Evolutionary conservation across 2,888 invertebrate species (phyloP).

Genomic region (Philereme transversata): DNA sequence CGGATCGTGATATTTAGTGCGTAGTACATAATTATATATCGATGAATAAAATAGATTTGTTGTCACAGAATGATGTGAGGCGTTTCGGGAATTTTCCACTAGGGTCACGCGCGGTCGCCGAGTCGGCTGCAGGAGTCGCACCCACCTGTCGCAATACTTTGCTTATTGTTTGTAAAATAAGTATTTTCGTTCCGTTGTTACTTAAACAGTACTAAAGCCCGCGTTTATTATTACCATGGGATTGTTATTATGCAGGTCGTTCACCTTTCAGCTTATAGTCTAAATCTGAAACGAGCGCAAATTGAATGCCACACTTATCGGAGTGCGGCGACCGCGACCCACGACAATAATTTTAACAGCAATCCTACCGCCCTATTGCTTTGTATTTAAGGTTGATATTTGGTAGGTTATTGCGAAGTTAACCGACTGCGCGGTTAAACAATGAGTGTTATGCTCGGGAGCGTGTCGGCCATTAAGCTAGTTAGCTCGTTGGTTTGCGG

Average conservation of each 20-base stretch:
- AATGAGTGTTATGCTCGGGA: background rate
- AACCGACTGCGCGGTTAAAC: background rate
- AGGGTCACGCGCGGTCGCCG: no score
- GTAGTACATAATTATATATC: no score
- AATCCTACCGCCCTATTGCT: background rate
- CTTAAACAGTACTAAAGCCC: background rate
- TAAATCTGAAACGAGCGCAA: conserved; percentile 7
- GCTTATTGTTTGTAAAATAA: no score
- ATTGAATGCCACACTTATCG: conserved; percentile 10
- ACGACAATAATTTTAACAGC: conserved; percentile 8
- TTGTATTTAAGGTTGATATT: conserved; percentile 1
- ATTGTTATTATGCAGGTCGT: background rate
- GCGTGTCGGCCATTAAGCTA: background rate
- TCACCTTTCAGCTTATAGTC: conserved; percentile 8
- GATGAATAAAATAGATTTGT: no score
- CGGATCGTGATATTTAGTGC: no score
- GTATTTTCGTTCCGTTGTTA: conserved; percentile 7
- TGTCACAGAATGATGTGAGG: no score
- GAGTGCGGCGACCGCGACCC: conserved; percentile 20
- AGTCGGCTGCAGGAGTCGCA: no score
- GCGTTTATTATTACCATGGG: background rate
- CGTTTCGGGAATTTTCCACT: no score
- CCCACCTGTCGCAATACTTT: no score
- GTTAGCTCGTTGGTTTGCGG: background rate
- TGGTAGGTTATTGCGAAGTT: background rate